These are phyloP conservation scores for Cyprinodon diabolis DNA, from an alignment of 2,797 vertebrate species.

Conservation along the genomic window DNA sequence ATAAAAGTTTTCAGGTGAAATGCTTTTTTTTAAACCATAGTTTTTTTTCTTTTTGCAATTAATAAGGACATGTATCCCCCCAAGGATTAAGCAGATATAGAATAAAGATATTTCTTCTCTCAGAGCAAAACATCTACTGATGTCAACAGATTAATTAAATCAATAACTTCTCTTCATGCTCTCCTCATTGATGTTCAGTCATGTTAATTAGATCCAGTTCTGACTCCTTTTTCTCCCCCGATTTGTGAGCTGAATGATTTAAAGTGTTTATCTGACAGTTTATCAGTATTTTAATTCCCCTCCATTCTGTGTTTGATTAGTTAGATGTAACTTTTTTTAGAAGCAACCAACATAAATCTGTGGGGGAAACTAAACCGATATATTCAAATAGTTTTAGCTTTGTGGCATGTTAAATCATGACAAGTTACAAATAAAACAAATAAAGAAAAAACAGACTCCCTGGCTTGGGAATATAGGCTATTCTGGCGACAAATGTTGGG, in stretches of 20 bases:
- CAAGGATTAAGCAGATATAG: background rate
- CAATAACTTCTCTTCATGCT: background rate
- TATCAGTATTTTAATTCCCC: background rate
- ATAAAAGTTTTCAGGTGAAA: background rate
- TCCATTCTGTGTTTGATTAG: background rate
- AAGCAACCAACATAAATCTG: too few relatives aligned
- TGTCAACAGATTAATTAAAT: background rate
- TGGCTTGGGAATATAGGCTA: background rate
- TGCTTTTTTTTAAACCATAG: background rate
- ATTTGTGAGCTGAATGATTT: background rate
- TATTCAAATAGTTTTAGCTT: background rate
- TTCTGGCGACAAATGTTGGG: background rate
- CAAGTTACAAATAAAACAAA: background rate
- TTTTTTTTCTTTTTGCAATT: background rate
- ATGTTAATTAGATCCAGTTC: background rate
- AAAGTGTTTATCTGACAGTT: background rate
- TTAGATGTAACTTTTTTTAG: too few relatives aligned
- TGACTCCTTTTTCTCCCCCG: background rate
- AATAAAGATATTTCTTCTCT: background rate
- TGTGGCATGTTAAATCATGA: too few relatives aligned
- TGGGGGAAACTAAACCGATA: too few relatives aligned
- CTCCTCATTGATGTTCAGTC: background rate
- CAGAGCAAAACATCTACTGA: background rate
- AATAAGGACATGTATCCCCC: background rate
- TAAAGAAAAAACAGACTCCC: background rate